Conservation (phyloP, 1,140 invertebrate species). For the Ephestia elutella region DNA sequence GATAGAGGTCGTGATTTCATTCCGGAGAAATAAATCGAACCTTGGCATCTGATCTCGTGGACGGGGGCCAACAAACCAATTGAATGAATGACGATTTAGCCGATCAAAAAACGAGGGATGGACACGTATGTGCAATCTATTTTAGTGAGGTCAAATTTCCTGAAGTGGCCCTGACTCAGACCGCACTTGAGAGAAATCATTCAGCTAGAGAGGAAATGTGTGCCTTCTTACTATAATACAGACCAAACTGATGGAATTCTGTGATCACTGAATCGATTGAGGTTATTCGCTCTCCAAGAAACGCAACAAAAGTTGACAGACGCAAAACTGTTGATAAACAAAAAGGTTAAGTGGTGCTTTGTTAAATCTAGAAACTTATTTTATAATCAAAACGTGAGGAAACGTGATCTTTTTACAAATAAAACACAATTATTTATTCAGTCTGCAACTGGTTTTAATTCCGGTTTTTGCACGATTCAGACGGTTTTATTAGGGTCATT, state of each 20-base stretch:
- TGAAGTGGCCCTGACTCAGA: slow-evolving; percentile 60
- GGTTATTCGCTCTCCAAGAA: background rate
- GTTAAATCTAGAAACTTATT: slow-evolving; percentile 3
- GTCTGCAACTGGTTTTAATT: slow-evolving; percentile 5
- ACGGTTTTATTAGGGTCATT: background rate
- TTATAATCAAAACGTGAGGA: slow-evolving; percentile 7
- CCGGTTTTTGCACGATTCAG: background rate
- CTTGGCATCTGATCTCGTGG: slow-evolving; percentile 54
- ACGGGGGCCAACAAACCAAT: slow-evolving; percentile 56
- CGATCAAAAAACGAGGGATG: slow-evolving; percentile 52
- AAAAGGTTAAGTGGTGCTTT: slow-evolving; percentile 7
- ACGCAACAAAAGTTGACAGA: background rate
- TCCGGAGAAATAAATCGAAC: slow-evolving; percentile 39
- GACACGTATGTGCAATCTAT: slow-evolving; percentile 55
- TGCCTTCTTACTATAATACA: slow-evolving; percentile 16
- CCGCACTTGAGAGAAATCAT: slow-evolving; percentile 53
- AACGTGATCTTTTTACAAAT: slow-evolving; percentile 11
- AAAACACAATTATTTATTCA: slow-evolving; percentile 6
- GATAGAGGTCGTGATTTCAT: slow-evolving; percentile 31
- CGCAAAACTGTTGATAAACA: background rate
- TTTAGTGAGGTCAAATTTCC: slow-evolving; percentile 57
- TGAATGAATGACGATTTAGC: slow-evolving; percentile 66
- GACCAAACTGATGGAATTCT: background rate
- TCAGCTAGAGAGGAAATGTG: slow-evolving; percentile 55
- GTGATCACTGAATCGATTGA: background rate